Percentiles rank a stretch among this genome's conserved stretches.
These are phyloP conservation scores for Eupithecia abbreviata DNA, from an alignment of 2,888 invertebrate genomes.

Conservation along the genomic window DNA sequence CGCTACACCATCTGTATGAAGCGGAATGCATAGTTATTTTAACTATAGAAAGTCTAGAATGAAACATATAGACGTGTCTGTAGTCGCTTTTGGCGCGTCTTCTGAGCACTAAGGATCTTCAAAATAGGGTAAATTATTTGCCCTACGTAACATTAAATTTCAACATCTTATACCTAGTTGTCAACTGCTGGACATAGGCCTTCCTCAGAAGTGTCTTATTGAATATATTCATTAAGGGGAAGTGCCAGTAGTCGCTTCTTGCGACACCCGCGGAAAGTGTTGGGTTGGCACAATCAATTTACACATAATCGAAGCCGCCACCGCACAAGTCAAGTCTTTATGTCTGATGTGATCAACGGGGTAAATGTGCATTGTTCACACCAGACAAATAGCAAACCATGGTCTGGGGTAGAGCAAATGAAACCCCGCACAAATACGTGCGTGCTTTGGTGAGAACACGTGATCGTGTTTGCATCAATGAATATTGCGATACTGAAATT, in stretches of 20 bases:
- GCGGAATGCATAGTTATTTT: slow-evolving; percentile 13
- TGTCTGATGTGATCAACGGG: neutral
- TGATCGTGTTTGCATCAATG: neutral
- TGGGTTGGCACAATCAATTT: neutral
- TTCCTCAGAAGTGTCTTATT: neutral
- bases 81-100: neutral
- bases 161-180: neutral
- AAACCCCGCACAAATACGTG: too few species aligned
- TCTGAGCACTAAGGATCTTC: too few species aligned
- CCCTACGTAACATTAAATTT: neutral
- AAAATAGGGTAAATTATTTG: neutral
- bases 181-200: neutral
- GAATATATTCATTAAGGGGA: too few species aligned
- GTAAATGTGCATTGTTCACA: neutral
- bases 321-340: neutral
- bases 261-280: neutral
- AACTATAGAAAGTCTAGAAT: neutral
- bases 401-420: too few species aligned
- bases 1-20: slow-evolving; percentile 71
- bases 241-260: neutral
- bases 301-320: neutral
- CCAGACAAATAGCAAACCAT: neutral
- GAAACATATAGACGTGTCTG: neutral
- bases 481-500: neutral
- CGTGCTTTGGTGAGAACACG: too few species aligned